Conservation (phyloP, 2,797 vertebrate species). For the Chiropotes sagulatus region DNA sequence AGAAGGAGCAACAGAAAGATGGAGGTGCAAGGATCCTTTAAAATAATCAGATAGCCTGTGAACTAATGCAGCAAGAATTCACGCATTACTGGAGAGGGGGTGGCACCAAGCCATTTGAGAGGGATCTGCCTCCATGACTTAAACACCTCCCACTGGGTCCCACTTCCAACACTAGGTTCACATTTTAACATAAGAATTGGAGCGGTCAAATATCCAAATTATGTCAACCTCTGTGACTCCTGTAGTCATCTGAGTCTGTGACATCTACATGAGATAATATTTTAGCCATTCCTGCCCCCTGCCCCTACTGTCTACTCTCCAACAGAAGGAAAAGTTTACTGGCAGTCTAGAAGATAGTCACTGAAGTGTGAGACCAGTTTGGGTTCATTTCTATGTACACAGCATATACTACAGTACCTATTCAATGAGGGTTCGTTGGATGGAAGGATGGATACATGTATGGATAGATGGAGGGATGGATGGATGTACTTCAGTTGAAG, state of each 20-base stretch:
- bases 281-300: background rate
- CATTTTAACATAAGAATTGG: background rate
- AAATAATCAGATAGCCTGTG: background rate
- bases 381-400: background rate
- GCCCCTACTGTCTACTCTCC: background rate
- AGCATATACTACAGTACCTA: background rate
- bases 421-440: background rate
- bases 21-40: background rate
- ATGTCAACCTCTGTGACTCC: background rate
- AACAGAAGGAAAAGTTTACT: constrained; percentile 14
- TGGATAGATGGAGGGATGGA: background rate
- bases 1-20: background rate
- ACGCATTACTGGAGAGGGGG: background rate
- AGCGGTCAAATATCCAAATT: background rate
- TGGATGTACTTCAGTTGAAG: background rate
- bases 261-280: background rate
- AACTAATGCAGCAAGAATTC: background rate
- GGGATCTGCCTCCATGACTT: background rate
- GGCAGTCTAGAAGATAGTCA: background rate
- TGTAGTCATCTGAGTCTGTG: background rate
- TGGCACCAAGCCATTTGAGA: background rate
- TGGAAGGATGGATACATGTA: background rate
- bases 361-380: background rate
- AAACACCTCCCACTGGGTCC: background rate
- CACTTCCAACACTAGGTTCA: background rate